These are phyloP conservation scores for Adoxophyes honmai DNA, from an alignment of 1,140 invertebrate species.

Conservation along the genomic window DNA sequence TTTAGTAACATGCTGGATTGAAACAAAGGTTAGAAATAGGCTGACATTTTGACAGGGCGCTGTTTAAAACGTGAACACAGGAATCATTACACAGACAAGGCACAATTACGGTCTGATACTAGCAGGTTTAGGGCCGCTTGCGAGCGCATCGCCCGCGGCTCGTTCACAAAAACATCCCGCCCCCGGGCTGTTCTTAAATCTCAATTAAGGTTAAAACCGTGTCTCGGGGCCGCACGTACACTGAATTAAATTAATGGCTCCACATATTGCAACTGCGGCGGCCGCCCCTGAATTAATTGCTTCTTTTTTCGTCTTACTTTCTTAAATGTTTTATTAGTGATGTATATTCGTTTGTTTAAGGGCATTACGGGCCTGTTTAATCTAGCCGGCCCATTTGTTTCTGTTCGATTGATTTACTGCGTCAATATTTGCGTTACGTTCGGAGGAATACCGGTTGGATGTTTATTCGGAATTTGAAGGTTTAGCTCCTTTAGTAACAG, in stretches of 20 bases:
- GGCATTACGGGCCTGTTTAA: conserved; percentile 4
- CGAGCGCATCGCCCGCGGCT: conserved; percentile 18
- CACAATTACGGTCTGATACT: conserved; percentile 4
- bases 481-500: too few species aligned
- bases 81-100: conserved; percentile 3
- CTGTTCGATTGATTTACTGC: conserved; percentile 6
- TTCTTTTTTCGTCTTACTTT: conserved; percentile 53
- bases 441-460: too few species aligned
- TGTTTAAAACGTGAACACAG: background rate
- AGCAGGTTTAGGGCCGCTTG: conserved; percentile 29
- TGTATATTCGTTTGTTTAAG: conserved; percentile 53
- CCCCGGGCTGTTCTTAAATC: conserved; percentile 68
- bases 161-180: conserved; percentile 51
- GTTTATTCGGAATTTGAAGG: too few species aligned
- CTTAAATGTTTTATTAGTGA: conserved; percentile 67
- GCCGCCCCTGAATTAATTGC: conserved; percentile 62
- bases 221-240: conserved; percentile 63
- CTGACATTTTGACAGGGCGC: too few species aligned
- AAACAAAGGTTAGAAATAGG: too few species aligned
- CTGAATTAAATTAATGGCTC: conserved; percentile 74
- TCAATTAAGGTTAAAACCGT: conserved; percentile 74
- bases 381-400: conserved; percentile 3
- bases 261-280: conserved; percentile 69
- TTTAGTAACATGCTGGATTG: too few species aligned
- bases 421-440: background rate